These are phyloP conservation scores for Philaethria dido DNA, from an alignment of 2,888 invertebrate genomes.

Conservation along the genomic window DNA sequence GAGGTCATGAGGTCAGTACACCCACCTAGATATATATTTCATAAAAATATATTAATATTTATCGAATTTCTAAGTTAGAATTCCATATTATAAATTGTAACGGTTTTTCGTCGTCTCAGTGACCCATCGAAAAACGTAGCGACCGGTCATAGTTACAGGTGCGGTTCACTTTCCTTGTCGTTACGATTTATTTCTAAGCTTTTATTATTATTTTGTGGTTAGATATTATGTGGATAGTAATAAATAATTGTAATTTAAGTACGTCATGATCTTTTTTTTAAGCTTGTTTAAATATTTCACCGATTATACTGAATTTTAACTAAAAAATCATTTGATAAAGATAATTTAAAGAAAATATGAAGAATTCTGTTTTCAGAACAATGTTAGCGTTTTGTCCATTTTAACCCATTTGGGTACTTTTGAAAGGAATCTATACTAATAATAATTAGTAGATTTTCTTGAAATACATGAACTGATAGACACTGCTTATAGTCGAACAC, in stretches of 20 bases:
- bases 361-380: too few relatives aligned
- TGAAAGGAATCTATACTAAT: too few relatives aligned
- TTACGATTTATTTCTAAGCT: constrained; percentile 62
- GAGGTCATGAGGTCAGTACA: background rate
- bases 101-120: constrained; percentile 68
- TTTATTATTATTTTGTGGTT: constrained; percentile 27
- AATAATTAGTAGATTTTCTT: too few relatives aligned
- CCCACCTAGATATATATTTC: background rate
- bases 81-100: constrained; percentile 58
- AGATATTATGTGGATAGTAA: background rate
- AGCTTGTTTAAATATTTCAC: background rate
- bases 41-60: constrained; percentile 4
- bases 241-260: background rate
- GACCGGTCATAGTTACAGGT: constrained; percentile 76
- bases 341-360: too few relatives aligned
- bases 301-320: too few relatives aligned
- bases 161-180: constrained; percentile 78
- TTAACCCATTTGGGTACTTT: too few relatives aligned
- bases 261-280: background rate
- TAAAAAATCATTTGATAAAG: too few relatives aligned
- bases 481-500: too few relatives aligned
- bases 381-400: too few relatives aligned
- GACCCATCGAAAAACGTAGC: constrained; percentile 67
- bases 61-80: constrained; percentile 38
- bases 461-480: too few relatives aligned